Evolutionary conservation across 2,888 invertebrate species (phyloP).

Genomic region (Pelosia muscerda): DNA sequence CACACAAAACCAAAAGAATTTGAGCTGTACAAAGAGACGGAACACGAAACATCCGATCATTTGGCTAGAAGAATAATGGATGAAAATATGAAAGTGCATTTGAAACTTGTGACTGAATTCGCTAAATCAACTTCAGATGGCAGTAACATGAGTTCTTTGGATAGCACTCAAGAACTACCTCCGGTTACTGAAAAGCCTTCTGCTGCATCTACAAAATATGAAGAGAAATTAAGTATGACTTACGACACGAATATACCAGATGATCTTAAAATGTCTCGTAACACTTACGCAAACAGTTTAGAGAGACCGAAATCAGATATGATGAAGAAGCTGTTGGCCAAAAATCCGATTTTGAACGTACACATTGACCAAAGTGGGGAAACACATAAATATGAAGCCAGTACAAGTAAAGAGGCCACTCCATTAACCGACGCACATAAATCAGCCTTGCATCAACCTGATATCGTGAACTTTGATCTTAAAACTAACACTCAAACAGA

Average conservation of each 20-base stretch:
- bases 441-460: constrained; percentile 81
- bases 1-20: constrained; percentile 63
- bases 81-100: constrained; percentile 82
- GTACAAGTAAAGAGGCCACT: constrained; percentile 67
- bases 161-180: constrained; percentile 70
- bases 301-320: constrained; percentile 89
- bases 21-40: constrained; percentile 65
- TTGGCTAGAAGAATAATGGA: constrained; percentile 81
- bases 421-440: constrained; percentile 76
- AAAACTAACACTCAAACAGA: constrained; percentile 69
- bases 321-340: constrained; percentile 86
- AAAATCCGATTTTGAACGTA: constrained; percentile 82
- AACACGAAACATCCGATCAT: constrained; percentile 81
- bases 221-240: constrained; percentile 78
- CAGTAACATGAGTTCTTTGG: constrained; percentile 78
- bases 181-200: constrained; percentile 57
- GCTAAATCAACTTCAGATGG: constrained; percentile 83
- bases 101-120: constrained; percentile 82
- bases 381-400: constrained; percentile 65
- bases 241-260: constrained; percentile 88
- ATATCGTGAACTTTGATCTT: constrained; percentile 82
- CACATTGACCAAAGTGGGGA: constrained; percentile 74
- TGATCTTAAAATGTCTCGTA: constrained; percentile 88
- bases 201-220: constrained; percentile 68
- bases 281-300: constrained; percentile 87